A percentile compares a stretch with the other conserved stretches of the same genome.
phyloP scores from a whole-genome alignment of 2,888 invertebrate genomes.

The Oegoconia quadripuncta region DNA sequence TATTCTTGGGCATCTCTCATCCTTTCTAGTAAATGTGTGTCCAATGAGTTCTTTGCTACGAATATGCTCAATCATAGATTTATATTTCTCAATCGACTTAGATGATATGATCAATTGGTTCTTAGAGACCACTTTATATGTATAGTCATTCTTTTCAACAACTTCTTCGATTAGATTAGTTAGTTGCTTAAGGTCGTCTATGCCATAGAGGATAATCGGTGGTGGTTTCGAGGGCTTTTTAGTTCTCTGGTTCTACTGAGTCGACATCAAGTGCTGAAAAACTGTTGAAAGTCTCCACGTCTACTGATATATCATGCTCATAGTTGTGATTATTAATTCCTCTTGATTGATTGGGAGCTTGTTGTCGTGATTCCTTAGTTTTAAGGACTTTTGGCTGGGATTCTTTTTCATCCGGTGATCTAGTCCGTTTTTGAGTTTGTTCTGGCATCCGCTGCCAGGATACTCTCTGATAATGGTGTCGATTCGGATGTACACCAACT shows the following conservation, averaged over 20 bases:
- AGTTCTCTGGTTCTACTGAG: too few relatives aligned
- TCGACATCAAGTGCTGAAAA: neutral
- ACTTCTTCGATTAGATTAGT: conserved; percentile 10
- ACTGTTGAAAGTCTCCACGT: neutral
- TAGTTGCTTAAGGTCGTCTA: conserved; percentile 16
- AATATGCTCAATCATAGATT: conserved; percentile 1
- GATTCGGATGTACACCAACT: too few relatives aligned
- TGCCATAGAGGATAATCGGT: conserved; percentile 13
- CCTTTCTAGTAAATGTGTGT: conserved; percentile 13
- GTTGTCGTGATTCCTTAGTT: too few relatives aligned
- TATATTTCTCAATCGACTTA: neutral
- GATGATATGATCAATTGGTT: neutral
- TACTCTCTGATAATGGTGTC: too few relatives aligned
- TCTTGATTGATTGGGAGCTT: too few relatives aligned
- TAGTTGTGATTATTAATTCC: too few relatives aligned
- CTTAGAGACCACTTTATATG: conserved; percentile 4
- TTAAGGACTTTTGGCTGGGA: too few relatives aligned
- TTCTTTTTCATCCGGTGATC: too few relatives aligned
- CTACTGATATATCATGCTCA: too few relatives aligned
- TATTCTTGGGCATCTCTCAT: conserved; percentile 12
- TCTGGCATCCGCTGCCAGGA: too few relatives aligned
- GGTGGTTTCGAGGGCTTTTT: conserved; percentile 10
- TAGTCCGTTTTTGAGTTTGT: too few relatives aligned
- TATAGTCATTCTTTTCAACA: conserved; percentile 2
- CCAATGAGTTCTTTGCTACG: neutral